Conservation (phyloP, 1,140 invertebrate genomes). For the Hylaeus anthracinus region DNA sequence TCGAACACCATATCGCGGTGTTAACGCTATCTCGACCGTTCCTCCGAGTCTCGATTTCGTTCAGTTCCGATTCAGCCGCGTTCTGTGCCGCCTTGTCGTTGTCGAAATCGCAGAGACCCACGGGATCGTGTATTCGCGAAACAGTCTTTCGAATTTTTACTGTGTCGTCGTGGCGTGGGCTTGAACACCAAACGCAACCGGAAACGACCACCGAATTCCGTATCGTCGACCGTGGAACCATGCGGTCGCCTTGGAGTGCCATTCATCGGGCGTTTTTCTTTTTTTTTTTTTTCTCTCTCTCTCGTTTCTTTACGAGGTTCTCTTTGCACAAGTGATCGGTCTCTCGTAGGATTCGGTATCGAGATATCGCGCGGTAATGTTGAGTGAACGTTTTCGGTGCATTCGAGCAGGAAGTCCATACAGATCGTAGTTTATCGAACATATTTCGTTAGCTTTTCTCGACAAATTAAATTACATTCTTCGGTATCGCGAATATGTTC, state of each 20-base stretch:
- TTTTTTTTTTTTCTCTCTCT: too few species aligned
- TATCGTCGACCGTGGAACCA: conserved; percentile 17
- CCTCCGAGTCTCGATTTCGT: conserved; percentile 15
- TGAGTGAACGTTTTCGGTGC: background rate
- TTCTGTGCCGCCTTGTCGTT: conserved; percentile 19
- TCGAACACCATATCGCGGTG: conserved; percentile 28
- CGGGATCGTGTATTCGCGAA: conserved; percentile 19
- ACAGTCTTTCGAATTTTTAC: background rate
- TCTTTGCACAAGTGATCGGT: background rate
- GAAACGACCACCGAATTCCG: conserved; percentile 10
- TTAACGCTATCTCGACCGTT: conserved; percentile 1
- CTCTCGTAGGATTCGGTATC: background rate
- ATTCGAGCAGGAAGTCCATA: background rate
- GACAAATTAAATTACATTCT: background rate
- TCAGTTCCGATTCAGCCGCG: conserved; percentile 31
- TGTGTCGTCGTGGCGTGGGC: conserved; percentile 44
- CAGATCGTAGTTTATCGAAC: background rate
- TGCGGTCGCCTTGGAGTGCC: background rate
- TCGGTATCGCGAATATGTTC: background rate
- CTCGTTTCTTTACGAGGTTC: background rate
- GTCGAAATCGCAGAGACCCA: background rate
- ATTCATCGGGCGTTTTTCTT: conserved; percentile 1
- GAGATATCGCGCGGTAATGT: background rate
- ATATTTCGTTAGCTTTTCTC: background rate
- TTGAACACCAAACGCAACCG: conserved; percentile 8